Percentiles rank a stretch among this genome's conserved stretches.
Evolutionary conservation across 1,140 invertebrate species (phyloP).

Genomic region (Orchestia grillus): DNA sequence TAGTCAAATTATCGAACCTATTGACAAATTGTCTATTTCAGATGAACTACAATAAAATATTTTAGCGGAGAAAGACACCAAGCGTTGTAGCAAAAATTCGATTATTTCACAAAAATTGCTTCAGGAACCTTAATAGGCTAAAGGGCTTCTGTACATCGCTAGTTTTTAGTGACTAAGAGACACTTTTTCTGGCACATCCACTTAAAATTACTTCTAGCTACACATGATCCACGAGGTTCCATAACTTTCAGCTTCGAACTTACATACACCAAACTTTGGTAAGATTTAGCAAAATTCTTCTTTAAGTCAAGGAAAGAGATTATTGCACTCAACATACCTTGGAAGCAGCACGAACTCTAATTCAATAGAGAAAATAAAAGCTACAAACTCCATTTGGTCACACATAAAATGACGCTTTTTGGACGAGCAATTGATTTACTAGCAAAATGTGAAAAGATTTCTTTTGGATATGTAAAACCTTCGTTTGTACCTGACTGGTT

Average conservation of each 20-base stretch:
- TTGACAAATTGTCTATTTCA: neutral
- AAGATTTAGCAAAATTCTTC: neutral
- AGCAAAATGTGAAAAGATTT: too few species aligned
- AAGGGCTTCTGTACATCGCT: constrained; percentile 44
- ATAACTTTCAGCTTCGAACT: neutral
- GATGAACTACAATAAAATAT: neutral
- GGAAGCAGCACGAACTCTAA: neutral
- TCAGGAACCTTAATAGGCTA: neutral
- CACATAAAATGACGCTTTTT: too few species aligned
- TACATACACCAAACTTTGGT: constrained; percentile 15
- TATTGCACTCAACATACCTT: neutral
- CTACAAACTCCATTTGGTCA: neutral
- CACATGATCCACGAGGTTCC: neutral
- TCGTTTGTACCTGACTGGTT: too few species aligned
- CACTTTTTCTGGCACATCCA: constrained; percentile 56
- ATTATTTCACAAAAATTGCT: neutral
- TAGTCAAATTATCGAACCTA: neutral
- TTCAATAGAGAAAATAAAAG: neutral
- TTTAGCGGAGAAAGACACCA: neutral
- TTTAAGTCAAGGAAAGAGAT: neutral
- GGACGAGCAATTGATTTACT: too few species aligned
- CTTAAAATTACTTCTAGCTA: neutral
- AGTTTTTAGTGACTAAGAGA: constrained; percentile 53
- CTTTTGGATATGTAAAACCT: too few species aligned
- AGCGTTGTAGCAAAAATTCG: neutral